phyloP scores from a whole-genome alignment of 1,140 invertebrate species.

The Drosophila auraria region DNA sequence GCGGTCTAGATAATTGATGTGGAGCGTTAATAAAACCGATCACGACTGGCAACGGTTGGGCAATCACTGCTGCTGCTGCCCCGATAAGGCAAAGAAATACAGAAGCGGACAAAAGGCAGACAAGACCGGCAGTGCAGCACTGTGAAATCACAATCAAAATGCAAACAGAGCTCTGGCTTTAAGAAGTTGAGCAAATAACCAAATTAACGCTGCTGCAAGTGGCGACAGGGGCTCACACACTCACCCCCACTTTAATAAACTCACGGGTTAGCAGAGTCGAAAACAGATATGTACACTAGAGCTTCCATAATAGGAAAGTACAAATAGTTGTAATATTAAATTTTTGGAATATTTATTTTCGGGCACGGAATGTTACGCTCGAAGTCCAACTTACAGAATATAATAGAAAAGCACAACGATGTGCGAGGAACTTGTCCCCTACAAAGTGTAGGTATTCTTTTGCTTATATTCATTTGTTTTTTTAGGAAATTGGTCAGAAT shows the following conservation, averaged over 20 bases:
- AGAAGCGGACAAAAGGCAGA: constrained; percentile 8
- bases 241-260: constrained; percentile 19
- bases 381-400: too few species aligned
- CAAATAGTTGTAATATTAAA: not conserved
- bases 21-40: constrained; percentile 61
- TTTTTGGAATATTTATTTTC: too few species aligned
- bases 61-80: constrained; percentile 1
- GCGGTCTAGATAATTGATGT: constrained; percentile 27
- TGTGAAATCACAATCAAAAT: constrained; percentile 65
- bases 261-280: constrained; percentile 29
- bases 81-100: constrained; percentile 27
- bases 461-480: too few species aligned
- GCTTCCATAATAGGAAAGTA: too few species aligned
- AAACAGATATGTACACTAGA: too few species aligned
- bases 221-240: constrained; percentile 40
- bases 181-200: constrained; percentile 68
- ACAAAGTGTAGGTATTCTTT: not conserved
- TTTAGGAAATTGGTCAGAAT: too few species aligned
- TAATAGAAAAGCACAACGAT: too few species aligned
- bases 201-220: constrained; percentile 64
- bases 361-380: not conserved
- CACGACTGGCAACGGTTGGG: constrained; percentile 58
- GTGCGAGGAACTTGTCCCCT: too few species aligned
- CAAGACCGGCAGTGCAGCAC: constrained; percentile 9
- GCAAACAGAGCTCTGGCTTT: constrained; percentile 65